Percentiles rank a stretch among this genome's conserved stretches.
Evolutionary conservation across 2,888 invertebrate species (phyloP).

Genomic region (Zaprionus obscuricornis): DNA sequence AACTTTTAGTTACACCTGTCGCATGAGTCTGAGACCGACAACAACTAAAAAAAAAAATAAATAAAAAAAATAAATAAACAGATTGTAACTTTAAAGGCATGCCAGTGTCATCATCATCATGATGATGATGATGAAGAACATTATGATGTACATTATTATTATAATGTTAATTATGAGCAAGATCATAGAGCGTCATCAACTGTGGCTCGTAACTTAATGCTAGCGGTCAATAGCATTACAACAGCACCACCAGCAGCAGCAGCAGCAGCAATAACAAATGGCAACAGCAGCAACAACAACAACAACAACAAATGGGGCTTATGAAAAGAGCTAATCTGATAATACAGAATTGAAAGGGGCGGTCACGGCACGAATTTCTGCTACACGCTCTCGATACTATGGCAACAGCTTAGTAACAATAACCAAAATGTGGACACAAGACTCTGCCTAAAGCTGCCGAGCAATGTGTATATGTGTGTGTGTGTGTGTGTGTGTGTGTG

Average conservation of each 20-base stretch:
- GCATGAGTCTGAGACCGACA: conserved; percentile 21
- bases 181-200: conserved; percentile 42
- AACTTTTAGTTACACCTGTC: conserved; percentile 40
- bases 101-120: conserved; percentile 21
- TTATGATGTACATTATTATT: conserved; percentile 4
- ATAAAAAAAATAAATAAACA: conserved; percentile 5
- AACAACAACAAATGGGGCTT: conserved; percentile 58
- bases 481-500: too few relatives aligned
- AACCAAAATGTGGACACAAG: too few relatives aligned
- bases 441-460: too few relatives aligned
- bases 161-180: conserved; percentile 39
- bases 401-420: conserved; percentile 40
- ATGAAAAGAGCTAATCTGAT: conserved; percentile 78
- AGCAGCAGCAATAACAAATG: conserved; percentile 11
- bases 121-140: conserved; percentile 2
- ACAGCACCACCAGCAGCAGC: conserved; percentile 24
- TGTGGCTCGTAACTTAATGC: conserved; percentile 65
- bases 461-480: too few relatives aligned
- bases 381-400: conserved; percentile 69
- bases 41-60: background rate
- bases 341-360: conserved; percentile 80
- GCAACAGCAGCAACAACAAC: conserved; percentile 8
- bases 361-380: conserved; percentile 78
- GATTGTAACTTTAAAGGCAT: background rate
- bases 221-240: conserved; percentile 68